Conservation (phyloP, 2,888 invertebrate genomes). For the Chaitophorus viminalis region DNA sequence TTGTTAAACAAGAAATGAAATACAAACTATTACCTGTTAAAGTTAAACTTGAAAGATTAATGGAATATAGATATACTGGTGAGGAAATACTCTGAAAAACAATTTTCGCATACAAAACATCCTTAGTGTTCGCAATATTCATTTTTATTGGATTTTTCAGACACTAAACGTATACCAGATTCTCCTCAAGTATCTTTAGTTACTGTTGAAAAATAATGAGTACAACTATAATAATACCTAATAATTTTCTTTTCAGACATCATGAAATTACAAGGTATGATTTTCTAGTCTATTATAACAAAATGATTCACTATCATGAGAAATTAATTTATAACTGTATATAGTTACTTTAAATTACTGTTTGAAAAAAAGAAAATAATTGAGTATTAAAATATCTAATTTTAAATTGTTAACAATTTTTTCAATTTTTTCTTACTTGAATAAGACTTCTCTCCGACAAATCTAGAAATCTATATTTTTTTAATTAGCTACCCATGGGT, state of each 20-base stretch:
- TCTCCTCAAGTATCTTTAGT: not conserved
- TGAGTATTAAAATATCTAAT: not conserved
- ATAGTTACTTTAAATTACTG: not conserved
- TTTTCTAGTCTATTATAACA: not conserved
- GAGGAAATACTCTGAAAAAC: not conserved
- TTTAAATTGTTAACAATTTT: not conserved
- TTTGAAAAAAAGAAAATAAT: not conserved
- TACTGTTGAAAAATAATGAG: not conserved
- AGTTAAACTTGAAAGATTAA: slow-evolving; percentile 45
- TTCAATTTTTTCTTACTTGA: not conserved
- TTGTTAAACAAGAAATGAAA: slow-evolving; percentile 50
- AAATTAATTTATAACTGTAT: not conserved
- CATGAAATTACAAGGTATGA: not conserved
- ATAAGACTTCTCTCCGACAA: too few relatives aligned
- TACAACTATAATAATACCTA: not conserved
- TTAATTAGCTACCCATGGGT: not conserved
- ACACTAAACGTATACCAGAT: slow-evolving; percentile 1
- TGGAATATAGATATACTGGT: slow-evolving; percentile 22
- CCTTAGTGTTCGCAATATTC: not conserved
- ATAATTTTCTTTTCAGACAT: not conserved
- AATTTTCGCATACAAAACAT: not conserved
- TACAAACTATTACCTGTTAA: slow-evolving; percentile 52
- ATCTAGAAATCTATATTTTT: not conserved
- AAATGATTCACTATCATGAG: not conserved
- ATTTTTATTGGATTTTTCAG: slow-evolving; percentile 8